Evolutionary conservation across 2,113 vertebrate species (phyloP).

Genomic region (Tachycineta bicolor): DNA sequence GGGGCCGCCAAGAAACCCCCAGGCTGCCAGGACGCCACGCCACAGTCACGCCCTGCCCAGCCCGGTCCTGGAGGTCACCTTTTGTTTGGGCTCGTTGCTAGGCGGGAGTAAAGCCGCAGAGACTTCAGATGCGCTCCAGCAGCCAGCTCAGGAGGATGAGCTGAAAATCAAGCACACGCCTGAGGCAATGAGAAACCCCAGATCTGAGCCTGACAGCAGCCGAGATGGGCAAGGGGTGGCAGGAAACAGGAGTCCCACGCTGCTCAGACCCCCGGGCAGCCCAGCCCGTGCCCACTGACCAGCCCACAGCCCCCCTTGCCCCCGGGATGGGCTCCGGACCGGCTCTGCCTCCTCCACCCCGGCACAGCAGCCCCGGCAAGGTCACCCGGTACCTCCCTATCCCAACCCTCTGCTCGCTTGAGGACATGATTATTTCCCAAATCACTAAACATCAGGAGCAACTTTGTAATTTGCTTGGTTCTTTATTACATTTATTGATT

Average conservation of each 20-base stretch:
- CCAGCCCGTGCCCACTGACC: accelerated
- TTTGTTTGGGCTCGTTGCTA: neutral
- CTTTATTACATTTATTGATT: conserved; percentile 65
- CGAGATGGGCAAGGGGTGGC: neutral
- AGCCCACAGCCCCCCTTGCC: neutral
- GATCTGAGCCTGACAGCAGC: neutral
- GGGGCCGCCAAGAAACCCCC: too few species aligned
- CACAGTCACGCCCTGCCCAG: neutral
- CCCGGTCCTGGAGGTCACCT: neutral
- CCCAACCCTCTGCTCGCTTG: neutral
- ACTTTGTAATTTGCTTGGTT: conserved; percentile 35
- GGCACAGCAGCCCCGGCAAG: neutral
- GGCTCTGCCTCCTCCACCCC: neutral
- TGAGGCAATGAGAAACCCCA: neutral
- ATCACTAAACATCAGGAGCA: neutral
- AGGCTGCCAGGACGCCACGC: neutral
- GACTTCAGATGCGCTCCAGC: neutral
- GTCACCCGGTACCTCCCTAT: neutral
- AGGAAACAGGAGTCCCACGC: neutral
- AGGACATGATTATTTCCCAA: conserved; percentile 24
- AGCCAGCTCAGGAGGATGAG: neutral
- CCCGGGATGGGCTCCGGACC: accelerated
- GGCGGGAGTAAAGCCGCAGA: accelerated
- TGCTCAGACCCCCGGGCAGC: neutral
- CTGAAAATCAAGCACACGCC: neutral